Conservation (phyloP, 1,140 invertebrate genomes). For the Pogonognathellus flavescens region DNA sequence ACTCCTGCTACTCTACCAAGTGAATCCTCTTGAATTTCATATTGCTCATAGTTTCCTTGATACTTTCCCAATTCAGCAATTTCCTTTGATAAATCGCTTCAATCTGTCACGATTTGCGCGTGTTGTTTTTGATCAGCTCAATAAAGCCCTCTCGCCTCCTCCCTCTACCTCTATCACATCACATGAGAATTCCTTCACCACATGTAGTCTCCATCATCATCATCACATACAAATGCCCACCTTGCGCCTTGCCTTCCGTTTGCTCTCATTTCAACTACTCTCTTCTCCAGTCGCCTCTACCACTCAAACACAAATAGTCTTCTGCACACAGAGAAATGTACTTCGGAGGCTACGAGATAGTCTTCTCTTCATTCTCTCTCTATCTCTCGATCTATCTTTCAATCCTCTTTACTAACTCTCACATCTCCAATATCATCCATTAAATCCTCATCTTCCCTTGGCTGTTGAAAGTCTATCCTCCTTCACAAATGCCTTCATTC, state of each 20-base stretch:
- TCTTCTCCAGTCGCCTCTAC: slow-evolving; percentile 64
- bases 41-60: slow-evolving; percentile 62
- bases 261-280: slow-evolving; percentile 29
- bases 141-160: slow-evolving; percentile 62
- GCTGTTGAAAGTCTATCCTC: slow-evolving; percentile 39
- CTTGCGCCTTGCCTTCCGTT: slow-evolving; percentile 64
- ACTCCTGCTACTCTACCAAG: not conserved
- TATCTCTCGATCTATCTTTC: slow-evolving; percentile 44
- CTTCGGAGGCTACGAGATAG: no score
- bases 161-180: slow-evolving; percentile 30
- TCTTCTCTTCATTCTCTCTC: not conserved
- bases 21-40: slow-evolving; percentile 66
- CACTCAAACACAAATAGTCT: slow-evolving; percentile 23
- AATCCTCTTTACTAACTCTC: slow-evolving; percentile 49
- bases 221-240: slow-evolving; percentile 67
- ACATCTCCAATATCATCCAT: slow-evolving; percentile 56
- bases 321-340: slow-evolving; percentile 63
- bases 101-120: slow-evolving; percentile 66
- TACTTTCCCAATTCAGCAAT: slow-evolving; percentile 66
- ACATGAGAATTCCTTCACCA: slow-evolving; percentile 51
- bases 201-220: slow-evolving; percentile 66
- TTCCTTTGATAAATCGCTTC: slow-evolving; percentile 66
- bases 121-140: slow-evolving; percentile 66
- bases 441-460: slow-evolving; percentile 58
- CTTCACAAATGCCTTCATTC: slow-evolving; percentile 50